Evolutionary conservation across 2,797 vertebrate species (phyloP), one percentile per base, ranked within the genome.

Genomic region (Micropoecilia bifurca): DNA sequence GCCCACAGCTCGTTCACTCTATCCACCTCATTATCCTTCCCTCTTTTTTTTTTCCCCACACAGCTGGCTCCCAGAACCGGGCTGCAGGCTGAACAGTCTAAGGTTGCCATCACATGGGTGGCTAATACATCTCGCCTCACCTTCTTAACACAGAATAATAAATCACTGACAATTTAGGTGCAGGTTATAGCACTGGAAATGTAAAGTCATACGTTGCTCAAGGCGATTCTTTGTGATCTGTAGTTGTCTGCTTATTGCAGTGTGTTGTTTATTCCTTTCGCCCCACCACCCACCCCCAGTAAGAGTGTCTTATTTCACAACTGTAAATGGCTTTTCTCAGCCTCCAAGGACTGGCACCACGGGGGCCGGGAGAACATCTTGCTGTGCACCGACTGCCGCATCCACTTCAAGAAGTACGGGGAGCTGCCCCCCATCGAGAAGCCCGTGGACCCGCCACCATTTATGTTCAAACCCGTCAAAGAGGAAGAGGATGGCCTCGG

Each of bases 381-480:
- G 76, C 95, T 99, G 89, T 99, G 98, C 93, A 99, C 98, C 0
- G 98, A 99, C 91, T 99, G 99, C 79, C 97, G 99, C 57, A 97
- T 99, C 84, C 98, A 99, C 96, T 99, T 99, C 95, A 99, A 99
- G 95, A 99, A 99, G 81, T 99, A 99, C 98, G 99, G 98, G 2
- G 99, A 99, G 93, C 97, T 99, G 85, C 99, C 99, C 0, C 98
- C 99, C 89, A 99, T 99, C 0, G 98, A 99, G 96, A 99, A 99
- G 94, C 99, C 98, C 0, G 97, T 99, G 91, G 98, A 99, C 92
- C 99, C 99, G 1, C 99, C 99, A 0, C 98, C 99, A 89, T 99
- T 99, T 96, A 99, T 99, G 99, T 99, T 99, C 95, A 99, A 99
- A 95, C 99, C 99, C 39, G 99, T 99, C 96, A 99, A 98, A 96